Evolutionary conservation across 2,113 vertebrate species (phyloP), one percentile per base, ranked within the genome.

Genomic region (Pyrgilauda ruficollis): DNA sequence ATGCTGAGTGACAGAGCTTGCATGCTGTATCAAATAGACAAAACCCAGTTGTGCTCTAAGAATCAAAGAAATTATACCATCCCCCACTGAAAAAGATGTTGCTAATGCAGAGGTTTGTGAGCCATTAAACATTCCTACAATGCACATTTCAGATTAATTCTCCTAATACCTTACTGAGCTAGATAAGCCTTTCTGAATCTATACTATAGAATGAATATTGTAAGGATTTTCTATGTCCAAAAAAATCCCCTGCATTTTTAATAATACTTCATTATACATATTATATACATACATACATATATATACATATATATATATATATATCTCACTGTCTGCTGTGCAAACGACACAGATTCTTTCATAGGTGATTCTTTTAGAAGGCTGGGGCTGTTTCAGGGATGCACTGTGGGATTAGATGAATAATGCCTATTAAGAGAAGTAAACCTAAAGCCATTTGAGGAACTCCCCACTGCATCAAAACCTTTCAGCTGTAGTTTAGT

Each of bases 101-200:
- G 68, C 78, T 94, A 96, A 96, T 91, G 92, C 92, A 96, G 92
- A 91, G 69, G 55, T 83, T 93, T 88, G 73, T 26, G 41, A 94
- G 69, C 52, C 69, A 58, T 90, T 95, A 91, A 72, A 75, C 75
- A 90, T 95, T 95, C 50, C 59, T 74, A 62, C 50, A 56, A 84
- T 86, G 91, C 91, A 96, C 74, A 91, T 77, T 88, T 95, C 76
- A 85, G 44, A 43, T 78, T 66, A 73, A 61, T 94, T 91, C 55
- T 96, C 30, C 19, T 84, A 91, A 93, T 33, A 59, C 47, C 37
- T 49, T 68, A 59, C 20, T 59, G 55, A 92, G 84, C 28, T 44
- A 90, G 44, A 82, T 69, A 64, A 75, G 47, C 39, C 41, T 86
- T 89, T 92, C 52, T 76, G 31, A 82, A 56, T 50, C 46, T 13